Evolutionary conservation across 2,888 invertebrate genomes (phyloP), one percentile per base, ranked within the genome.

Genomic region (Nomada ferruginata): DNA sequence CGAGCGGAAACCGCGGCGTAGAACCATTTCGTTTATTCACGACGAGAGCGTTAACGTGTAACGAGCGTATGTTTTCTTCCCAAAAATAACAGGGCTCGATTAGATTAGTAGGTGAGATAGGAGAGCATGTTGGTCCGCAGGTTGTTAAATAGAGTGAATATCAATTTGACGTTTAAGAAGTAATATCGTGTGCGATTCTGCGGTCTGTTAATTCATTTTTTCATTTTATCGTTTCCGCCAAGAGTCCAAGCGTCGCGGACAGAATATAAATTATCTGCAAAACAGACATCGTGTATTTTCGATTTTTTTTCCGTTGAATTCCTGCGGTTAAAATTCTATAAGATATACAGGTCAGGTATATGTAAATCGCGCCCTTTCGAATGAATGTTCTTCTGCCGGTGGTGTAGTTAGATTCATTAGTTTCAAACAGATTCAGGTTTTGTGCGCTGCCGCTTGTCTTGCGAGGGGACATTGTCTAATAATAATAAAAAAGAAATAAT

Each of bases 161-260:
- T 57, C 13, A 53, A 29, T 44, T 18, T 13, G 23, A 13, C 2
- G 29, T 71, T 13, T 42, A 36, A 47, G 53, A 13, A 36, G 44
- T 20, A 11, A 44, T 57, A 59, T 73, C 50, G 18, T 18, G 23
- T 42, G n/a, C 11, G 15, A 74, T 74, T 77, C 26, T 53, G 47
- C 60, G 44, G 20, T 66, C 36, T 74, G 52, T 52, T 74, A 66
- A 77, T 47, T 36, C 36, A 36, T 36, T 36, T 36, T 7, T 13
- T 50, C 36, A 63, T 53, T 57, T 13, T 36, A 36, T 18, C 57
- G 47, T 74, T 74, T 74, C 23, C 66, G 11, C 69, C 75, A 75
- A 75, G 75, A 69, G 69, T 75, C 75, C 75, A 75, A 75, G 75
- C 69, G 42, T 23, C 36, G 47, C 50, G 11, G 20, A 59, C n/a